phyloP scores from a whole-genome alignment of 1,140 invertebrate genomes.

The Philotrypesis tridentata region DNA sequence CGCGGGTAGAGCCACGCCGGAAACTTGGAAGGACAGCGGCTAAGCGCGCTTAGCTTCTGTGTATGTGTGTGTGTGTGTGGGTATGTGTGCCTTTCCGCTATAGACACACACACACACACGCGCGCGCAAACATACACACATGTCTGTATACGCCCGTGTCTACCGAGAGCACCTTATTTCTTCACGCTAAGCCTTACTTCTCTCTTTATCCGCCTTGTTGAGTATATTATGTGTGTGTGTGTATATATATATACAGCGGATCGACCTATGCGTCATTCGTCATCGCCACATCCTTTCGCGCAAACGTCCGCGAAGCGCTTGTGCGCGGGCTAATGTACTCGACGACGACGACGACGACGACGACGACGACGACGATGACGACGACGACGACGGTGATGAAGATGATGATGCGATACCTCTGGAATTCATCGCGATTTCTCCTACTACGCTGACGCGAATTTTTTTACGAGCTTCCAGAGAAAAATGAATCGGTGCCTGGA shows the following conservation, averaged over 20 bases:
- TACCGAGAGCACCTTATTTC: too few relatives aligned
- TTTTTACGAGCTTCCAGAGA: background rate
- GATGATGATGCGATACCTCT: background rate
- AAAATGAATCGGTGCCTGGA: too few relatives aligned
- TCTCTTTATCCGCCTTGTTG: too few relatives aligned
- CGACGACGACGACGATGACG: too few relatives aligned
- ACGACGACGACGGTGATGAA: too few relatives aligned
- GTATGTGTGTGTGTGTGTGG: too few relatives aligned
- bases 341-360: background rate
- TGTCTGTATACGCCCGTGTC: background rate
- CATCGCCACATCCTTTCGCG: conserved; percentile 31
- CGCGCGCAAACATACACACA: too few relatives aligned
- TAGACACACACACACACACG: too few relatives aligned
- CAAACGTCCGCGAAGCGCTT: background rate
- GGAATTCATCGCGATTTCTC: background rate
- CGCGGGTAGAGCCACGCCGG: background rate
- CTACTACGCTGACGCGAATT: background rate
- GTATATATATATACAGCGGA: too few relatives aligned
- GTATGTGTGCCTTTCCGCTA: too few relatives aligned
- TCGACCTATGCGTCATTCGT: conserved; percentile 25
- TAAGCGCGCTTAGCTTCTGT: conserved; percentile 7
- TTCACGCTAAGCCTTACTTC: background rate
- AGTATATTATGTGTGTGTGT: too few relatives aligned
- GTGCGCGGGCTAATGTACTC: background rate
- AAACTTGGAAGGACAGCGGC: conserved; percentile 20